A percentile compares a stretch with the other conserved stretches of the same genome.
Conservation (phyloP, 2,797 vertebrate genomes). For the Aulostomus chinensis region DNA sequence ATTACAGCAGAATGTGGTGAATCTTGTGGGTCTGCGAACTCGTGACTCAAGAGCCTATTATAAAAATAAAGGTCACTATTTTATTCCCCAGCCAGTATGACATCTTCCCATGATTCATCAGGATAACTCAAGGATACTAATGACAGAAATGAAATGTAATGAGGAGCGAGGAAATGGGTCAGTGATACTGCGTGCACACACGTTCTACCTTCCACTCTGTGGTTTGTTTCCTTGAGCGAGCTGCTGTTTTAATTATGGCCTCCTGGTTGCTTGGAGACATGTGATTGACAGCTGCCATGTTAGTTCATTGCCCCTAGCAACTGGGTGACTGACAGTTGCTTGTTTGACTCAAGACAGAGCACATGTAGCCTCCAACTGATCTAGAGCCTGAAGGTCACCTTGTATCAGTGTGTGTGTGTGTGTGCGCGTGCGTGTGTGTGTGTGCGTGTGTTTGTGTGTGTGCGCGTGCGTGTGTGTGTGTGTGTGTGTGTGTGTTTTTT, state of each 20-base stretch:
- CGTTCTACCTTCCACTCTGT: slow-evolving; percentile 7
- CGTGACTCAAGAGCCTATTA: too few species aligned
- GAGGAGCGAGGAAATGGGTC: neutral
- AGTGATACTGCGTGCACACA: neutral
- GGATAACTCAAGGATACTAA: neutral
- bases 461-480: neutral
- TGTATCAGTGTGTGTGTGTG: slow-evolving; percentile 2
- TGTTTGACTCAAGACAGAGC: slow-evolving; percentile 23
- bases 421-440: neutral
- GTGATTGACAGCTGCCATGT: slow-evolving; percentile 24
- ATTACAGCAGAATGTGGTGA: too few species aligned
- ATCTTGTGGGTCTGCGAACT: too few species aligned
- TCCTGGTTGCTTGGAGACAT: slow-evolving; percentile 27
- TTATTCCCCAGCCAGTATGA: too few species aligned
- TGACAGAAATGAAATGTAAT: slow-evolving; percentile 15
- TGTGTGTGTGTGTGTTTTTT: neutral
- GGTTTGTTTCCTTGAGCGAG: slow-evolving; percentile 13
- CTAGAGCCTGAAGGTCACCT: slow-evolving; percentile 47
- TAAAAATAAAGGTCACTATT: neutral
- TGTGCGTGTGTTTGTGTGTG: neutral
- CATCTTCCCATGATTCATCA: neutral
- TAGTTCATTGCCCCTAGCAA: slow-evolving; percentile 20
- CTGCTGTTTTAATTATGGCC: slow-evolving; percentile 36
- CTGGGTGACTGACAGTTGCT: slow-evolving; percentile 42
- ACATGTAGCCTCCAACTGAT: slow-evolving; percentile 6